Base-by-base conservation (phyloP, 23 tunicate species). In the Pegea sp. region DNA sequence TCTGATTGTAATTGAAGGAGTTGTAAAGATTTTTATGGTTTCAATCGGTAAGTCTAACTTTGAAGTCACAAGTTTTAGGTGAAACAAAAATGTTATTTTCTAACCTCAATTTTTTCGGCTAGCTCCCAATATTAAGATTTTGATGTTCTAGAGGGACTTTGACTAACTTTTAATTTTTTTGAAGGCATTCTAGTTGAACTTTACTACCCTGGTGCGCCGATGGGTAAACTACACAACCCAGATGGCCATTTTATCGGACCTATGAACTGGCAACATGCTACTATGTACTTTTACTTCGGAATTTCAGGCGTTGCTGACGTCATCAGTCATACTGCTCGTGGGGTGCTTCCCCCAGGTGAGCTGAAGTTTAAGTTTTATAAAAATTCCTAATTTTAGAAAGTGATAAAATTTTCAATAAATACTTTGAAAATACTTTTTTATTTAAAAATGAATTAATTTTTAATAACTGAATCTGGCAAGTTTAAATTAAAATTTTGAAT, bases 181-280 rank as follows among this genome's bases (percentile, higher is more conserved):
- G 1, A 60, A 80, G 95, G 95, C 43, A 84, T 71, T 5, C 31
- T 84, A 26, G 76, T 84, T 30, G 95, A 84, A 53, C 43, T 84
- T 27, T 84, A 69, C 58, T 84, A 84, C 53, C 95, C 95, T 43
- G 95, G 95, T 4, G 76, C 95, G 3, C 95, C 95, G 19, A 61
- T 51, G 70, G 96, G 87, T 26, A 34, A 49, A 0, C 42, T 75
- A 22, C 88, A 75, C 53, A 52, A 46, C 19, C 22, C 54, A 22
- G 43, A 54, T 0, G 98, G 98, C 3, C 44, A 60, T 30, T 77
- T 65, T 57, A 71, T 76, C 0, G 65, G 69, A 30, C 90, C 98
- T 21, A 71, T 66, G 76, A 89, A 89, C 46, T 89, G 98, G 98
- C 98, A 89, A 31, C 98, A 89, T 52, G 88, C 90, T 6, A 89